phyloP scores from a whole-genome alignment of 2,113 vertebrate genomes.

The Embiotoca jacksoni region DNA sequence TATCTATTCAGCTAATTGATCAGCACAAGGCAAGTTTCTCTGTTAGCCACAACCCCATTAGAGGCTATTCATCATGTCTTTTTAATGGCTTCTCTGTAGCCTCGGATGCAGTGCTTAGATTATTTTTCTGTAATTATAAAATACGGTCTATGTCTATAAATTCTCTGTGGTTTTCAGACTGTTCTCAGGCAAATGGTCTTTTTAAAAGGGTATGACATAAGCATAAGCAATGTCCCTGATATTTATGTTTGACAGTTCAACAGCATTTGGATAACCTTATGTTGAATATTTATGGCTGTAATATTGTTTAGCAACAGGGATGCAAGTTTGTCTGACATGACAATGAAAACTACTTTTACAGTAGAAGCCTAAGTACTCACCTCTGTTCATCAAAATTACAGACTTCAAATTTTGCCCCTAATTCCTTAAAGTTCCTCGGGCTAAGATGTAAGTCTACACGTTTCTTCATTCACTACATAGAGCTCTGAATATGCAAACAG shows the following conservation, averaged over 20 bases:
- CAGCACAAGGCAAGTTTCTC: constrained; percentile 69
- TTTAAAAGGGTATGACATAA: not conserved
- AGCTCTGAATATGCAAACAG: too few relatives aligned
- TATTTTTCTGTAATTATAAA: constrained; percentile 54
- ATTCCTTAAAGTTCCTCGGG: too few relatives aligned
- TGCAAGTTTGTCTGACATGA: not conserved
- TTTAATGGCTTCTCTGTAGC: constrained; percentile 67
- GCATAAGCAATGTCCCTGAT: too few relatives aligned
- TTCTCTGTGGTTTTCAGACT: constrained; percentile 7
- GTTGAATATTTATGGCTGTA: not conserved
- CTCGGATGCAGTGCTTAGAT: constrained; percentile 48
- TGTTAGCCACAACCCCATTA: constrained; percentile 68
- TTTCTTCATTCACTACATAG: too few relatives aligned
- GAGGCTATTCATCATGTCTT: constrained; percentile 69
- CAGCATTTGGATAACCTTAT: not conserved
- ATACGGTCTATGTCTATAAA: constrained; percentile 28
- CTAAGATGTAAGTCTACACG: too few relatives aligned
- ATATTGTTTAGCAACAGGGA: not conserved
- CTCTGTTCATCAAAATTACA: too few relatives aligned
- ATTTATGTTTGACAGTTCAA: not conserved
- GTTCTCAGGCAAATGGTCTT: not conserved
- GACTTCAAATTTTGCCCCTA: too few relatives aligned
- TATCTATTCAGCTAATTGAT: constrained; percentile 83
- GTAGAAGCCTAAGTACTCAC: too few relatives aligned
- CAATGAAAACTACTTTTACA: not conserved